phyloP scores from a whole-genome alignment of 1,140 invertebrate species.

The Archivesica marissinica region DNA sequence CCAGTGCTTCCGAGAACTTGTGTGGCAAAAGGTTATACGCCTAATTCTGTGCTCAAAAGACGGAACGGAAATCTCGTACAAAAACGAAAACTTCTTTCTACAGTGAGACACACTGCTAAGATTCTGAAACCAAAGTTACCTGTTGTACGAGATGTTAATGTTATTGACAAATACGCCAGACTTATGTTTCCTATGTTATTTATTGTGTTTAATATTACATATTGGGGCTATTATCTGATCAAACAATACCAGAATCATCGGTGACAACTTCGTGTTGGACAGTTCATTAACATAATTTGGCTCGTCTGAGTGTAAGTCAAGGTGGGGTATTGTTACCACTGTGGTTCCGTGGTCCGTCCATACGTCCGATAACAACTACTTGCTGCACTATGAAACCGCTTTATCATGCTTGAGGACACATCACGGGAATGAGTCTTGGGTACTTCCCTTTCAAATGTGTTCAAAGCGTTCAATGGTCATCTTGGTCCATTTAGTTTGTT shows the following conservation, averaged over 20 bases:
- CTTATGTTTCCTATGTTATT: slow-evolving; percentile 97
- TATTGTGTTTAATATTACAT: slow-evolving; percentile 95
- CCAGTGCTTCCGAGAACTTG: slow-evolving; percentile 69
- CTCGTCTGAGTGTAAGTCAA: too few relatives aligned
- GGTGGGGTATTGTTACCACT: too few relatives aligned
- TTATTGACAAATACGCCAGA: slow-evolving; percentile 98
- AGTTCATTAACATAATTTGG: too few relatives aligned
- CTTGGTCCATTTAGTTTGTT: too few relatives aligned
- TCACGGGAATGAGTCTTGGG: too few relatives aligned
- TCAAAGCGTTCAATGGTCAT: too few relatives aligned
- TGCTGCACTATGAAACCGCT: too few relatives aligned
- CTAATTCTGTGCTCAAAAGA: slow-evolving; percentile 71
- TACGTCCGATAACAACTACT: too few relatives aligned
- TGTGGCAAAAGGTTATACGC: slow-evolving; percentile 69
- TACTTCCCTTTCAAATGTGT: too few relatives aligned
- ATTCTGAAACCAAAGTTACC: slow-evolving; percentile 87
- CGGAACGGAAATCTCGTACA: slow-evolving; percentile 68
- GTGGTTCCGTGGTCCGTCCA: too few relatives aligned
- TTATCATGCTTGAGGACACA: too few relatives aligned
- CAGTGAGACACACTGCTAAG: slow-evolving; percentile 79
- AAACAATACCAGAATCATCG: slow-evolving; percentile 47
- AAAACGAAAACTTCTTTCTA: slow-evolving; percentile 77
- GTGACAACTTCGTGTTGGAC: too few relatives aligned
- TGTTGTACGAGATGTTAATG: slow-evolving; percentile 97
- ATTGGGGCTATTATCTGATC: slow-evolving; percentile 95